phyloP scores from a whole-genome alignment of 2,888 invertebrate genomes.

The Abrostola tripartita region DNA sequence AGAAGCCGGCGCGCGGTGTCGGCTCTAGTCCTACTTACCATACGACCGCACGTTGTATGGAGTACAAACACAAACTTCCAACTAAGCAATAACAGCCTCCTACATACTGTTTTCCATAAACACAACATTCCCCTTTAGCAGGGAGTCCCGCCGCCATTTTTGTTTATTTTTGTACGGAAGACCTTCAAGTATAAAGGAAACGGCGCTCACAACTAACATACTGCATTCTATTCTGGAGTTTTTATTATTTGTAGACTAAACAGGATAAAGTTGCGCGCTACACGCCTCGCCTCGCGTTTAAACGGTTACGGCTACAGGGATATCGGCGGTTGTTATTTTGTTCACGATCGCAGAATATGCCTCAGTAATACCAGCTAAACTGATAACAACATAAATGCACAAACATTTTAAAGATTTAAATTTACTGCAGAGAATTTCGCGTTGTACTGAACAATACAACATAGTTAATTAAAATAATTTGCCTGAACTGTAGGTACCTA shows the following conservation, averaged over 20 bases:
- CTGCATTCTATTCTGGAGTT: conserved; percentile 22
- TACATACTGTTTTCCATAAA: conserved; percentile 55
- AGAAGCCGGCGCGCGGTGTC: conserved; percentile 7
- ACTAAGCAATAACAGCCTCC: conserved; percentile 40
- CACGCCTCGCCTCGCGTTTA: not conserved
- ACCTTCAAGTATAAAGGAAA: conserved; percentile 39
- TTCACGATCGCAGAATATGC: too few species aligned
- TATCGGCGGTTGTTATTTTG: too few species aligned
- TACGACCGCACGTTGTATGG: conserved; percentile 18
- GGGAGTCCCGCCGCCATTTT: conserved; percentile 21
- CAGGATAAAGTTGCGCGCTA: conserved; percentile 9
- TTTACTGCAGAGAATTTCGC: too few species aligned
- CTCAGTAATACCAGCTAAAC: too few species aligned
- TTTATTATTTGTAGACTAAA: conserved; percentile 36
- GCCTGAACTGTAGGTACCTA: too few species aligned
- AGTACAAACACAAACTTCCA: conserved; percentile 47
- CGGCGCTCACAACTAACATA: conserved; percentile 28
- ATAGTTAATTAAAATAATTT: too few species aligned
- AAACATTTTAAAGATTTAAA: too few species aligned
- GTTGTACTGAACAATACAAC: too few species aligned
- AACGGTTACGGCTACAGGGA: too few species aligned
- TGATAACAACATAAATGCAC: too few species aligned
- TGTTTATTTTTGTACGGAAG: conserved; percentile 46
- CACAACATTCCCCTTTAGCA: conserved; percentile 53
- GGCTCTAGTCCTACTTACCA: conserved; percentile 21